phyloP scores from a whole-genome alignment of 2,113 vertebrate species.

The Sinocyclocheilus maitianheensis region DNA sequence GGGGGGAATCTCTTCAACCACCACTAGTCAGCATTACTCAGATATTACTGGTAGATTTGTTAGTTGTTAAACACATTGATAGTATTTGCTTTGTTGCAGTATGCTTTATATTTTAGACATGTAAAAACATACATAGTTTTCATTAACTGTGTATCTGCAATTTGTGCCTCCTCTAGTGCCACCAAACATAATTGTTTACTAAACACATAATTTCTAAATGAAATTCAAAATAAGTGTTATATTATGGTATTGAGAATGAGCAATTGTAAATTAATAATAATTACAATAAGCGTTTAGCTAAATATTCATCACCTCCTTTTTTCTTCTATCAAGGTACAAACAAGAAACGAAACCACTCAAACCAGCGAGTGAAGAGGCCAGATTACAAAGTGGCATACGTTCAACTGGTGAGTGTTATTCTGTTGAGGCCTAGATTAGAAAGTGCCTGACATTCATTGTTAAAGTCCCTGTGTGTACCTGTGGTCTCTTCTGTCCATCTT shows the following conservation, averaged over 20 bases:
- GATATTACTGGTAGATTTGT: background rate
- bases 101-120: background rate
- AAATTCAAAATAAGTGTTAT: background rate
- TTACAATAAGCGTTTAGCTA: background rate
- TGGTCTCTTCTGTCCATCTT: slow-evolving; percentile 18
- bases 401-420: slow-evolving; percentile 87
- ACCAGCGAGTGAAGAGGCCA: slow-evolving; percentile 85
- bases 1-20: too few species aligned
- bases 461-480: slow-evolving; percentile 12
- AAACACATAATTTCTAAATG: background rate
- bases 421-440: slow-evolving; percentile 40
- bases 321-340: slow-evolving; percentile 77
- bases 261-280: background rate
- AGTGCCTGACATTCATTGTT: background rate
- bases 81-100: background rate
- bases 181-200: background rate
- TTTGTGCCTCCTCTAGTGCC: background rate
- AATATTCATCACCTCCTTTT: background rate
- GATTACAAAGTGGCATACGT: slow-evolving; percentile 97
- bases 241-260: background rate
- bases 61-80: background rate
- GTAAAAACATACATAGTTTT: background rate
- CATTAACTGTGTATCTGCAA: background rate
- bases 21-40: background rate
- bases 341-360: slow-evolving; percentile 86